These are phyloP conservation scores for Otus sunia DNA, from an alignment of 2,113 vertebrate species.

Conservation along the genomic window DNA sequence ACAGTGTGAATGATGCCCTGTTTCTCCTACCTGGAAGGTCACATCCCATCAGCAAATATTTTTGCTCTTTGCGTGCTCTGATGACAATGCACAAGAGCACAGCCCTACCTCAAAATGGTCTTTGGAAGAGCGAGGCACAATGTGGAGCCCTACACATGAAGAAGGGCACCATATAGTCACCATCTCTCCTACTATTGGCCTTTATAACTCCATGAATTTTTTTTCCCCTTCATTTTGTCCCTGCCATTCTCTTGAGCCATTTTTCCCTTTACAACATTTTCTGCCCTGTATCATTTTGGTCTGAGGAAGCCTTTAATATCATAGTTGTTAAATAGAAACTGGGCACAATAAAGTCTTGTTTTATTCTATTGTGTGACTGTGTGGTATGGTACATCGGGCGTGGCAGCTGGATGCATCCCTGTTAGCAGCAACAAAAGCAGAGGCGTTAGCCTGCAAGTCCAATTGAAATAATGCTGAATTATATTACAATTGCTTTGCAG, in stretches of 20 bases:
- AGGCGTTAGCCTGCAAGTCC: neutral
- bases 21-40: neutral
- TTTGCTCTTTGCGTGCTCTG: neutral
- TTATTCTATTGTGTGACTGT: neutral
- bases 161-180: neutral
- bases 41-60: neutral
- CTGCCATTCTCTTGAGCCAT: neutral
- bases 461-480: neutral
- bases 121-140: neutral
- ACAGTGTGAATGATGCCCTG: neutral
- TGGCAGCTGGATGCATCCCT: neutral
- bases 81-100: neutral
- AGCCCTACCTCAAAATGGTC: neutral
- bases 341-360: conserved; percentile 46
- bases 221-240: neutral
- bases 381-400: neutral
- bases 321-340: neutral
- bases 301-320: neutral
- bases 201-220: neutral
- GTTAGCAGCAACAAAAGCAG: neutral
- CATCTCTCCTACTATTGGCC: neutral
- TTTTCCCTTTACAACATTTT: neutral
- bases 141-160: neutral
- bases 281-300: neutral
- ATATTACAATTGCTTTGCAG: neutral